A percentile compares a stretch with the other conserved stretches of the same genome.
phyloP scores from a whole-genome alignment of 2,888 invertebrate species.

The Ormyrus nitidulus region DNA sequence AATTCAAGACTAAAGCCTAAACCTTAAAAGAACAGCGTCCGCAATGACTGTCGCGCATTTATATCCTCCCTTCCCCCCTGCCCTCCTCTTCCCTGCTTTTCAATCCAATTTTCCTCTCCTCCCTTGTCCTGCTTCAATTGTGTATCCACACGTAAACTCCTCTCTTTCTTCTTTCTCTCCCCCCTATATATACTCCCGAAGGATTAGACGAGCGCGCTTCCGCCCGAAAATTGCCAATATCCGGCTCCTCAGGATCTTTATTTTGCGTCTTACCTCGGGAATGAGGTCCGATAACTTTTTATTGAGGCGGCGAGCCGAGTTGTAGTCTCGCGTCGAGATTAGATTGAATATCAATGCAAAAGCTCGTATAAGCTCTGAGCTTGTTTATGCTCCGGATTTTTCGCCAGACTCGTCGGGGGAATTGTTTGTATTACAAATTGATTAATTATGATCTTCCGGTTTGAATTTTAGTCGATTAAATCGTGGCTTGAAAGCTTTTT shows the following conservation, averaged over 20 bases:
- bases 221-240: constrained; percentile 69
- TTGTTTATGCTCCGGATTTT: constrained; percentile 5
- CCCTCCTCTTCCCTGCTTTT: not conserved
- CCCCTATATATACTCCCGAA: constrained; percentile 40
- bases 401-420: no score
- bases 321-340: constrained; percentile 42
- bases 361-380: not conserved
- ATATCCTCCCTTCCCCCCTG: constrained; percentile 7
- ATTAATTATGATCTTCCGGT: no score
- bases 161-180: constrained; percentile 11
- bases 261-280: constrained; percentile 62
- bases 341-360: constrained; percentile 52
- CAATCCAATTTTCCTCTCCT: constrained; percentile 48
- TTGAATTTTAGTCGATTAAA: no score
- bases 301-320: constrained; percentile 42
- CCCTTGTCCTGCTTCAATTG: not conserved
- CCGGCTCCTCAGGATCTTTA: constrained; percentile 64
- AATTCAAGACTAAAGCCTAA: constrained; percentile 27
- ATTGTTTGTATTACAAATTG: no score
- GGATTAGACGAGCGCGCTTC: constrained; percentile 63
- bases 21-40: constrained; percentile 36
- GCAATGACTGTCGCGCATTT: constrained; percentile 45
- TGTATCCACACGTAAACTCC: constrained; percentile 24
- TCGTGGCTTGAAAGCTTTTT: no score
- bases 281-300: constrained; percentile 56